A percentile compares a stretch with the other conserved stretches of the same genome.
phyloP scores from a whole-genome alignment of 2,113 vertebrate genomes.

The Pelmatolapia mariae region DNA sequence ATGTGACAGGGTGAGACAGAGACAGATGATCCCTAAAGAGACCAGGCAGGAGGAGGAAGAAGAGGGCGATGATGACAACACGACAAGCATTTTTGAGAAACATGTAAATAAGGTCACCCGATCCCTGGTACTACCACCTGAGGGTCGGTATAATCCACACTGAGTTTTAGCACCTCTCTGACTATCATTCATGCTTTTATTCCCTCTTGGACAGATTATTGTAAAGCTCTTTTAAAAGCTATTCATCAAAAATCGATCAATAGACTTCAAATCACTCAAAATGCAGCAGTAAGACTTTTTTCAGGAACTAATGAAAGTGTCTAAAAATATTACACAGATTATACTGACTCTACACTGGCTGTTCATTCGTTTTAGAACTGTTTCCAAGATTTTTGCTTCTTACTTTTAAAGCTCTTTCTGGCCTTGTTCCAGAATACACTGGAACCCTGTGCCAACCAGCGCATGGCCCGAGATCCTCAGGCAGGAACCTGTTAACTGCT shows the following conservation, averaged over 20 bases:
- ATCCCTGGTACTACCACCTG: background rate
- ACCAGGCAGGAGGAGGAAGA: background rate
- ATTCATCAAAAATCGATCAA: background rate
- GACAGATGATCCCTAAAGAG: background rate
- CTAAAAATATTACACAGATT: background rate
- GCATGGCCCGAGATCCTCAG: background rate
- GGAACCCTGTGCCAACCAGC: background rate
- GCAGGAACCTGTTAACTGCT: background rate
- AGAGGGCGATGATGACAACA: background rate
- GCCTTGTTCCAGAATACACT: accelerated
- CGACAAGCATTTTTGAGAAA: background rate
- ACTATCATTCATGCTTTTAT: too few species aligned
- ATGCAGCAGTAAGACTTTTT: background rate
- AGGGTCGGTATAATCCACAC: background rate
- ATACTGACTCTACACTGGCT: background rate
- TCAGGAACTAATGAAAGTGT: background rate
- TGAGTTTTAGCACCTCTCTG: background rate
- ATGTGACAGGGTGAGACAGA: background rate
- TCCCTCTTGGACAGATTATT: background rate
- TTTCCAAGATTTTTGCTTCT: background rate
- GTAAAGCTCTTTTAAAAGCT: background rate
- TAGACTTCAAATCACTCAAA: background rate
- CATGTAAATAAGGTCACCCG: background rate
- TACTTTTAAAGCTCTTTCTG: background rate
- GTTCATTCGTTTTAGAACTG: background rate